Evolutionary conservation across 2,113 vertebrate species (phyloP), one percentile per base, ranked within the genome.

Genomic region (Caranx melampygus): DNA sequence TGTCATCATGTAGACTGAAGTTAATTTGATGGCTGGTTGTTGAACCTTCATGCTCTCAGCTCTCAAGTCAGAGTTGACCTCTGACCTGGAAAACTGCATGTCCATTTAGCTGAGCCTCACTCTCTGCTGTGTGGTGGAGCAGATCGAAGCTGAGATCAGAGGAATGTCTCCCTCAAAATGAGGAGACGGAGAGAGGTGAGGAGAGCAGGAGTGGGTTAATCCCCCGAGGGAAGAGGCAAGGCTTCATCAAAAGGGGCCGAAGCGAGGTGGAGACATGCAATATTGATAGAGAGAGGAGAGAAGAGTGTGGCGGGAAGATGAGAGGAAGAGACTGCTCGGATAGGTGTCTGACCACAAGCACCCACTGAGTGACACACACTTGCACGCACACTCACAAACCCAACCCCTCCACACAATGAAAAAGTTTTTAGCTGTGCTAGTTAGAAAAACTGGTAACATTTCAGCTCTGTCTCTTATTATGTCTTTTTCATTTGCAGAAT

Each of bases 401-500:
- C 31, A 51, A 75, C 6, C 13, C 52, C 44, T 35, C 33, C 31
- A 18, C 18, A 16, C 16, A 31, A 14, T 62, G 12, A 58, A 73
- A 69, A 67, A 37, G 15, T 44, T 84, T 12, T 62, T 66, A 26
- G 26, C 26, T 26, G 26, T 26, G 18, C 42, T 58, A 5, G 6
- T 55, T 82, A 2, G 13, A 34, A 69, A 11, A 13, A 20, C 26
- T 64, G 70, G 47, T 59, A 78, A 33, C 66, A 73, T 81, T 35
- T 49, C 65, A 14, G 20, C 10, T 5, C 54, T 78, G 65, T 82
- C 68, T 69, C 64, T 85, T 71, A 60, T 78, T 35, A 57, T 67
- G 21, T 89, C 20, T 67, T 76, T 73, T 92, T 67, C 81, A 57
- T 74, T 97, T 96, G 69, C 95, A 98, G 97, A 98, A 98, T 87